Evolutionary conservation across 2,113 vertebrate genomes (phyloP).

Genomic region (Dicrurus megarhynchus): DNA sequence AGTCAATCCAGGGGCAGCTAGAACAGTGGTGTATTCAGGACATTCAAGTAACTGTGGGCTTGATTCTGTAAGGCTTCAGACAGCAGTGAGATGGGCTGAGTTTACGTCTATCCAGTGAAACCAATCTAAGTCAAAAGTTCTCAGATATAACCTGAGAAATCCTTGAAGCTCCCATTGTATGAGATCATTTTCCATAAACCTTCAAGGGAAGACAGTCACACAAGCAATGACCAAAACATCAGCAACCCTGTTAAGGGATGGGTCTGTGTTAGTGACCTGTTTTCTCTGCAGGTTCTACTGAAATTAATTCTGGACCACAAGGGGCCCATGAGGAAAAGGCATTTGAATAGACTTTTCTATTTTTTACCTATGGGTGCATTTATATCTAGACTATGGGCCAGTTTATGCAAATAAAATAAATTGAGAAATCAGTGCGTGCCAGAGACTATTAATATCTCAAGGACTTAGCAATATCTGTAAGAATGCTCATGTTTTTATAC

Average conservation of each 20-base stretch:
- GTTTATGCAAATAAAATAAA: background rate
- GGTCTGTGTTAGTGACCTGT: background rate
- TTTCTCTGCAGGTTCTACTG: background rate
- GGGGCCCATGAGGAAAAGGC: background rate
- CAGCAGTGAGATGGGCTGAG: background rate
- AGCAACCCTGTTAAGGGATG: background rate
- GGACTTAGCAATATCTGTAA: accelerated
- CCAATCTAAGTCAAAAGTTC: background rate
- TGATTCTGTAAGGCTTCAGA: background rate
- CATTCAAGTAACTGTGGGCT: background rate
- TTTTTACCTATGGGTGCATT: background rate
- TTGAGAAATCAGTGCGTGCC: background rate
- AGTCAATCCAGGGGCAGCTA: background rate
- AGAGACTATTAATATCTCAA: background rate
- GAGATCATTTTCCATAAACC: background rate
- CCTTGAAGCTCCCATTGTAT: background rate
- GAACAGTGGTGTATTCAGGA: background rate
- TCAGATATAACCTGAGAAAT: background rate
- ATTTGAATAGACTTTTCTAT: background rate
- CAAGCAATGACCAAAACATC: background rate
- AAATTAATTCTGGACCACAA: background rate
- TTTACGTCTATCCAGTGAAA: background rate
- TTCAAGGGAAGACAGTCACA: background rate
- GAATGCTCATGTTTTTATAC: background rate
- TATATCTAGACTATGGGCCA: background rate